Percentiles rank a stretch among this genome's conserved stretches.
Conservation (phyloP, 30 jellyfish, hydroid and myxozoan species). For the Catostylus mosaicus region DNA sequence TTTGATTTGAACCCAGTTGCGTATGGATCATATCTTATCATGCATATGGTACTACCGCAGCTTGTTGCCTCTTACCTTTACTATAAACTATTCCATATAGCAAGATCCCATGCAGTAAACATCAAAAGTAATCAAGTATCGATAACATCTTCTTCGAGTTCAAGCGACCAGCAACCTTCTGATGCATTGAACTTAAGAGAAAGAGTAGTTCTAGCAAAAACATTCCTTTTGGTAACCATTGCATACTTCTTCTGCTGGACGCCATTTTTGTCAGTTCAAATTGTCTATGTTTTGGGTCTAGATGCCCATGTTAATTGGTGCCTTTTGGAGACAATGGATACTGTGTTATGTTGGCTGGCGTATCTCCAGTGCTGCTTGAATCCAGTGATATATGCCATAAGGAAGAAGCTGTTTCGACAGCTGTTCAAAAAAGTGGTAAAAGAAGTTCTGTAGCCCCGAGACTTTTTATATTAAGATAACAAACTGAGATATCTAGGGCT, state of each 20-base stretch:
- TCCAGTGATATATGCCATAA: constrained; percentile 46
- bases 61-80: constrained; percentile 28
- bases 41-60: constrained; percentile 43
- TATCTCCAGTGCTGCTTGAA: constrained; percentile 60
- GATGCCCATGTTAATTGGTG: constrained; percentile 16
- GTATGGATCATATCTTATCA: constrained; percentile 33
- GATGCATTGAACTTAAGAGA: background rate
- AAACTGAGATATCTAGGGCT: too few species aligned
- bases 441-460: too few species aligned
- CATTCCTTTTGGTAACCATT: constrained; percentile 31
- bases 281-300: constrained; percentile 8
- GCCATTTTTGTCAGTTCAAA: constrained; percentile 61
- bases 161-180: background rate
- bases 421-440: constrained; percentile 13
- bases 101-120: constrained; percentile 37
- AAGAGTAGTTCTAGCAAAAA: constrained; percentile 21
- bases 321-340: constrained; percentile 42
- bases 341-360: constrained; percentile 50
- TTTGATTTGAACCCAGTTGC: constrained; percentile 25
- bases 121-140: constrained; percentile 5
- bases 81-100: constrained; percentile 27
- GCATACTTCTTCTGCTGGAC: constrained; percentile 62
- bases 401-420: constrained; percentile 19
- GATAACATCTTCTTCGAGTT: too few species aligned
- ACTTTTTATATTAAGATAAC: too few species aligned